These are phyloP conservation scores for Aurelia sp. DNA, from an alignment of 30 jellyfish, hydroid and myxozoan genomes.

Conservation along the genomic window DNA sequence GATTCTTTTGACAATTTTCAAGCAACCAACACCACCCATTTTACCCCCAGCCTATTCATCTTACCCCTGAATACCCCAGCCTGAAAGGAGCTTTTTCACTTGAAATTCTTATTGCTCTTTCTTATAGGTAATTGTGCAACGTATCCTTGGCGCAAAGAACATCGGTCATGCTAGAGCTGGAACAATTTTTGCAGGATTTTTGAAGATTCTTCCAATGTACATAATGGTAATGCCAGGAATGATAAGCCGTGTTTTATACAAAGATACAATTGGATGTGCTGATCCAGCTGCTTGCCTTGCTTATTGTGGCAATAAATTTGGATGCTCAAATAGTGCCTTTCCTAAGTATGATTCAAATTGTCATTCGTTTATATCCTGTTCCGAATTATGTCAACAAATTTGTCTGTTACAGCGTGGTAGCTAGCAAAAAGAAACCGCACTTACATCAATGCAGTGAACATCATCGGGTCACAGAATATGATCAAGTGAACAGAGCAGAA, in stretches of 20 bases:
- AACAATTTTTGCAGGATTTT: slow-evolving; percentile 85
- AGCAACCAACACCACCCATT: no score
- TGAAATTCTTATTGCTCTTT: no score
- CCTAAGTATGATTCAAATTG: slow-evolving; percentile 65
- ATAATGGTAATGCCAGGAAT: slow-evolving; percentile 98
- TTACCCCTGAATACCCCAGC: no score
- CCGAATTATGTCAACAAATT: no score
- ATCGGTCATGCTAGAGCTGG: slow-evolving; percentile 90
- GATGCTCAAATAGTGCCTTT: slow-evolving; percentile 93
- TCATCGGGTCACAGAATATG: no score
- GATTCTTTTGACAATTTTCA: no score
- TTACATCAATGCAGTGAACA: no score
- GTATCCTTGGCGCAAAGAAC: slow-evolving; percentile 93
- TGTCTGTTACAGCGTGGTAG: no score
- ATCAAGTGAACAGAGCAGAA: no score
- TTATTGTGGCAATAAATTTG: slow-evolving; percentile 78
- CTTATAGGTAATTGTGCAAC: slow-evolving; percentile 89
- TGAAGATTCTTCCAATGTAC: slow-evolving; percentile 85
- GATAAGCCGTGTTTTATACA: slow-evolving; percentile 86
- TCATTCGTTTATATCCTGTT: background rate
- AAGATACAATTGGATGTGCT: slow-evolving; percentile 79
- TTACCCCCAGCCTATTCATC: no score
- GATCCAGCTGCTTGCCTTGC: slow-evolving; percentile 75
- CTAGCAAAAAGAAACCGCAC: no score
- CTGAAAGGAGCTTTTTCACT: background rate